A percentile compares a stretch with the other conserved stretches of the same genome.
These are phyloP conservation scores for Tineola bisselliella DNA, from an alignment of 2,888 invertebrate genomes.

Conservation along the genomic window DNA sequence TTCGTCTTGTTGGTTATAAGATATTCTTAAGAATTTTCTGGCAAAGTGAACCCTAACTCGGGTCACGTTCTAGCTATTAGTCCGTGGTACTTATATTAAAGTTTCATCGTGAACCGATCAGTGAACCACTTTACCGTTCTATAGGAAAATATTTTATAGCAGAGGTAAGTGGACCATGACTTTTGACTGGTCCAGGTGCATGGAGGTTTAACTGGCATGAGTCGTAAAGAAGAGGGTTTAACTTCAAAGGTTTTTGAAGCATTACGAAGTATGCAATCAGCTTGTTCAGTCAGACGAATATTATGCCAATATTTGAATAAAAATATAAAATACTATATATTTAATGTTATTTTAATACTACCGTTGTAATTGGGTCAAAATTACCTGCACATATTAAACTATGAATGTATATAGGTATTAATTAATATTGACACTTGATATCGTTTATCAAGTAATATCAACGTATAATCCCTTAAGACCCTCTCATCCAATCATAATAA, in stretches of 20 bases:
- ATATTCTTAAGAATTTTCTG: conserved; percentile 48
- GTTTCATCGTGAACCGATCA: conserved; percentile 58
- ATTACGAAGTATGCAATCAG: conserved; percentile 26
- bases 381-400: background rate
- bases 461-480: background rate
- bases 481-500: background rate
- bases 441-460: background rate
- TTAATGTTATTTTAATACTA: no score
- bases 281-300: conserved; percentile 29
- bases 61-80: conserved; percentile 62
- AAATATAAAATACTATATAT: background rate
- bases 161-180: conserved; percentile 28
- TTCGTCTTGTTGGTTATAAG: conserved; percentile 24
- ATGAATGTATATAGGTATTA: background rate
- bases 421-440: background rate
- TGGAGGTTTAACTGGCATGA: conserved; percentile 18
- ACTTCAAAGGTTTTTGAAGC: conserved; percentile 19
- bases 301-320: conserved; percentile 13
- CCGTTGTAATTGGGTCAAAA: no score
- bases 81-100: conserved; percentile 55
- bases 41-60: conserved; percentile 48
- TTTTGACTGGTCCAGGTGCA: conserved; percentile 19
- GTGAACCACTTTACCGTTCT: conserved; percentile 41
- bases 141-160: conserved; percentile 47
- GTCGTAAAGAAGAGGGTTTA: background rate